Evolutionary conservation across 2,113 vertebrate genomes (phyloP).

Genomic region (Eubucco bourcierii): DNA sequence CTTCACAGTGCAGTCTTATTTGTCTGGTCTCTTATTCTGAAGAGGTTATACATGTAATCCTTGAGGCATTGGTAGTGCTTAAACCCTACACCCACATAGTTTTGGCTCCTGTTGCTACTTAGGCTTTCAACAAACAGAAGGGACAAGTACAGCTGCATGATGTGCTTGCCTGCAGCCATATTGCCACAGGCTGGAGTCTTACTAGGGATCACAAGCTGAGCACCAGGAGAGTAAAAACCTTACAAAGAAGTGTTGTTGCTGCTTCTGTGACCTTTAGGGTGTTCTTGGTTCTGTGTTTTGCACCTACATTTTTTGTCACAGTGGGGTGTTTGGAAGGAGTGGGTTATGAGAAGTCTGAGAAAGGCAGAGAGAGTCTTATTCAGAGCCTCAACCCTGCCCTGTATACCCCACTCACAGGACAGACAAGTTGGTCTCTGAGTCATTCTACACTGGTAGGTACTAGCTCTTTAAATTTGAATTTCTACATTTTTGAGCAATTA

Average conservation of each 20-base stretch:
- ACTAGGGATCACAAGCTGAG: neutral
- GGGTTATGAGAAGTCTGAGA: neutral
- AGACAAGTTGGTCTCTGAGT: neutral
- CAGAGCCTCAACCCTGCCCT: neutral
- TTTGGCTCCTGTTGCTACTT: neutral
- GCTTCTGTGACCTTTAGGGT: neutral
- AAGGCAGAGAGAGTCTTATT: neutral
- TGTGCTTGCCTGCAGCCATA: neutral
- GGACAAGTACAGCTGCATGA: neutral
- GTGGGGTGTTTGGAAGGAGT: neutral
- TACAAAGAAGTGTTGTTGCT: neutral
- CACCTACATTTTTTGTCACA: neutral
- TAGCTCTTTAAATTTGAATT: constrained; percentile 6
- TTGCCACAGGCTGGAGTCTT: neutral
- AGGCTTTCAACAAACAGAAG: neutral
- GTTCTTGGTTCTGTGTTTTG: neutral
- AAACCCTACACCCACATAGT: neutral
- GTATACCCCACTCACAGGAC: neutral
- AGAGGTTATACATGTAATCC: neutral
- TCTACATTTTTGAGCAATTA: constrained; percentile 17
- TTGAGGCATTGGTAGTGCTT: neutral
- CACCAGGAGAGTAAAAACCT: neutral
- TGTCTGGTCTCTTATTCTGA: neutral
- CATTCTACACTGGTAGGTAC: neutral
- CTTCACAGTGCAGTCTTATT: neutral